A percentile compares a stretch with the other conserved stretches of the same genome.
Evolutionary conservation across 35 echinoderm and acorn worm genomes (phyloP).

Genomic region (Heliocidaris tuberculata): DNA sequence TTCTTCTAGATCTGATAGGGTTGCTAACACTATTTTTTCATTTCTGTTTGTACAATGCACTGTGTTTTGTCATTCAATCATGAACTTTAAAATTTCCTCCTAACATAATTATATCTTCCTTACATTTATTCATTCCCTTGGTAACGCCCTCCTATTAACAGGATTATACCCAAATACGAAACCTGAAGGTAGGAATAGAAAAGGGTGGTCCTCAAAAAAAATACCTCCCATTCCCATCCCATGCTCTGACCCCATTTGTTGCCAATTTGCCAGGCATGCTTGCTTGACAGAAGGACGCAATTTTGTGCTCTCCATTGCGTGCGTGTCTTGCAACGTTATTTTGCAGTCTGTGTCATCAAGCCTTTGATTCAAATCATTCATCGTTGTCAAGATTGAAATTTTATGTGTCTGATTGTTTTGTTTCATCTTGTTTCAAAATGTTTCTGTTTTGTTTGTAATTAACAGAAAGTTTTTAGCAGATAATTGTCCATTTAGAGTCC

Average conservation of each 20-base stretch:
- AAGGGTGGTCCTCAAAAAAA: neutral
- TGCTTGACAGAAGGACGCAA: slow-evolving; percentile 13
- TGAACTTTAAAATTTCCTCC: neutral
- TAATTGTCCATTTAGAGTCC: neutral
- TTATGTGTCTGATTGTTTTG: neutral
- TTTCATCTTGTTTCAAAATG: neutral
- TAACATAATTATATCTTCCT: neutral
- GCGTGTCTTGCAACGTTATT: neutral
- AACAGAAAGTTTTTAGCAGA: neutral
- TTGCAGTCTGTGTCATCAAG: neutral
- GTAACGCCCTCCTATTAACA: neutral
- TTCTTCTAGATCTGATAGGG: neutral
- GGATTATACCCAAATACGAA: slow-evolving; percentile 63
- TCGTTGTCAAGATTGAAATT: neutral
- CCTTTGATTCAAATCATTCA: neutral
- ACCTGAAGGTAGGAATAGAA: slow-evolving; percentile 51
- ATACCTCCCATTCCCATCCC: neutral
- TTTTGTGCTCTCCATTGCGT: neutral
- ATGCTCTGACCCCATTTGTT: neutral
- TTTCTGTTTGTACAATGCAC: neutral
- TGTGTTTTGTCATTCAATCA: neutral
- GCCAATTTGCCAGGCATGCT: slow-evolving; percentile 29
- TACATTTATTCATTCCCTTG: neutral
- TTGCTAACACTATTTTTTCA: neutral
- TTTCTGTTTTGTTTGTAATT: neutral